Base-by-base conservation (phyloP, 2,797 vertebrate species). In the Etheostoma nigrum region DNA sequence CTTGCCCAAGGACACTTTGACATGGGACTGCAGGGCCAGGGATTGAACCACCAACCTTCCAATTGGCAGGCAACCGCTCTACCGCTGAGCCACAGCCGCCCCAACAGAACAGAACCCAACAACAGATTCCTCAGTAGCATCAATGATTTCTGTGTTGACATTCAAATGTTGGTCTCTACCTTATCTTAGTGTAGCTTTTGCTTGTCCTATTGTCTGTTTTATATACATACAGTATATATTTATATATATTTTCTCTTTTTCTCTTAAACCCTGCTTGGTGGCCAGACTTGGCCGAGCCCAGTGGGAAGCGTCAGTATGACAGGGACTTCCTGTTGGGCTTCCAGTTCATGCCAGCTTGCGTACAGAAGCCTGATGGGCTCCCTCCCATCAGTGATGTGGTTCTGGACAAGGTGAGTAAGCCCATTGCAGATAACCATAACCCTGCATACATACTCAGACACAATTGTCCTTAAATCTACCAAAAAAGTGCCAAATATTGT, bases 351-450 rank as follows among this genome's bases (percentile, higher is more conserved):
- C 94, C 96, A 2, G 98, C 97, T 70, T 99, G 98, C 82, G 85
- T 97, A 92, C 97, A 97, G 94, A 99, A 99, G 86, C 98, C 98
- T 0, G 98, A 99, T 84, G 98, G 98, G 2, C 94, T 99, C 79
- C 98, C 98, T 8, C 96, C 96, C 33, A 99, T 99, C 92, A 98
- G 96, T 0, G 98, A 99, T 2, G 98, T 99, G 75, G 98, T 99
- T 75, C 93, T 99, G 83, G 98, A 99, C 90, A 99, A 99, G 96
- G 98, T 99, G 42, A 84, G 88, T 48, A 3, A 10, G 4, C 18
- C 21, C 33, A n/a, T 6, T 25, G 42, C 72, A 47, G 18, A 40
- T 40, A 40, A 40, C 10, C 36, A 71, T 4, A 57, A 4, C 1
- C 19, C 52, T 51, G 12, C 49, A 45, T 19, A 15, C 27, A 21